Conservation (phyloP, 2,888 invertebrate species). For the Clostera curtula region DNA sequence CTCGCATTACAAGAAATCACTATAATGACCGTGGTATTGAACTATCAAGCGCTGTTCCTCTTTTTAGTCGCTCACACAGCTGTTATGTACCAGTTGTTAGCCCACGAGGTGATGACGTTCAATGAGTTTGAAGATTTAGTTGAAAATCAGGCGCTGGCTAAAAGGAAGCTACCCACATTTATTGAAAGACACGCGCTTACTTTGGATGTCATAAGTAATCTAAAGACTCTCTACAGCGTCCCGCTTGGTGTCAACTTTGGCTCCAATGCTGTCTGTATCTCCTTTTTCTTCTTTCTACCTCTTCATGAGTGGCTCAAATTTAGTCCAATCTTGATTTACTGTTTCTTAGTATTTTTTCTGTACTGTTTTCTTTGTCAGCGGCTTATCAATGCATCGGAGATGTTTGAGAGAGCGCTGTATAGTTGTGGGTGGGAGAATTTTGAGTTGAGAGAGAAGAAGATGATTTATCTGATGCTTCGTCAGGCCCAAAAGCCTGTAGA, state of each 20-base stretch:
- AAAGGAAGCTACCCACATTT: slow-evolving; percentile 29
- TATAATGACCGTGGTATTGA: slow-evolving; percentile 35
- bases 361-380: slow-evolving; percentile 56
- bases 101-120: slow-evolving; percentile 39
- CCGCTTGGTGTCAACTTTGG: slow-evolving; percentile 55
- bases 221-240: slow-evolving; percentile 45
- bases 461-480: slow-evolving; percentile 41
- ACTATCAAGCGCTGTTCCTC: slow-evolving; percentile 46
- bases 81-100: slow-evolving; percentile 42
- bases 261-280: slow-evolving; percentile 46
- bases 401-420: slow-evolving; percentile 48
- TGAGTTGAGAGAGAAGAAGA: slow-evolving; percentile 36
- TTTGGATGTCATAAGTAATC: slow-evolving; percentile 31
- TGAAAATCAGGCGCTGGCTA: slow-evolving; percentile 24
- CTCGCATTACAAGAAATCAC: slow-evolving; percentile 34
- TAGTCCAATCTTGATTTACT: slow-evolving; percentile 43
- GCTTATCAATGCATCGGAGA: slow-evolving; percentile 46
- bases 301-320: slow-evolving; percentile 42
- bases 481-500: slow-evolving; percentile 48
- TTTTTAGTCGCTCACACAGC: slow-evolving; percentile 51
- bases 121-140: slow-evolving; percentile 20
- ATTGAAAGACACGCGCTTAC: slow-evolving; percentile 37
- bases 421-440: slow-evolving; percentile 63
- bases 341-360: slow-evolving; percentile 49
- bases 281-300: slow-evolving; percentile 46